Evolutionary conservation across 2,797 vertebrate species (phyloP).

Genomic region (Geotrypetes seraphini): DNA sequence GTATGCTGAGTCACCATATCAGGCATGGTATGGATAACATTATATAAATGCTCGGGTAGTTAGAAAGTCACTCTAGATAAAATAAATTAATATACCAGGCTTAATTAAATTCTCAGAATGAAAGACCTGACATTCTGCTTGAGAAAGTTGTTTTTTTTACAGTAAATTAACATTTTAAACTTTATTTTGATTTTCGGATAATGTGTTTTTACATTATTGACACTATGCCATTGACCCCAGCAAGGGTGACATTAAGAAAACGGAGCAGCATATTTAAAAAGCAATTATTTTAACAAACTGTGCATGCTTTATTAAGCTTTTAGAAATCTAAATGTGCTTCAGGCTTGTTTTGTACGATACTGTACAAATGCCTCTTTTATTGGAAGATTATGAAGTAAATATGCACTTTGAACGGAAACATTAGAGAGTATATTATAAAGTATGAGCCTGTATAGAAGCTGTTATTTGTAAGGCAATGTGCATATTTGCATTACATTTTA

Average conservation of each 20-base stretch:
- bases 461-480: too few species aligned
- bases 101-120: slow-evolving; percentile 11
- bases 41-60: too few species aligned
- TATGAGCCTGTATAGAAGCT: too few species aligned
- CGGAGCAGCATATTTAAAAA: slow-evolving; percentile 1
- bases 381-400: too few species aligned
- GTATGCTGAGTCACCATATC: too few species aligned
- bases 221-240: slow-evolving; percentile 7
- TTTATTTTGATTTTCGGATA: slow-evolving; percentile 12
- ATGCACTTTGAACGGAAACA: too few species aligned
- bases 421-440: too few species aligned
- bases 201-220: slow-evolving; percentile 6
- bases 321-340: slow-evolving; percentile 11
- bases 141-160: background rate
- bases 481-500: too few species aligned
- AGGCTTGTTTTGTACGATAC: slow-evolving; percentile 1
- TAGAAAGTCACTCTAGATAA: slow-evolving; percentile 12
- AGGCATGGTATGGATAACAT: too few species aligned
- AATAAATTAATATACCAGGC: slow-evolving; percentile 11
- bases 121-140: slow-evolving; percentile 3
- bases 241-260: slow-evolving; percentile 6
- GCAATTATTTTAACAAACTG: slow-evolving; percentile 16
- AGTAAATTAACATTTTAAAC: slow-evolving; percentile 14
- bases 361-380: background rate
- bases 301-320: slow-evolving; percentile 8